A percentile compares a stretch with the other conserved stretches of the same genome.
Conservation (phyloP, 2,797 vertebrate species). For the Cheirogaleus major region DNA sequence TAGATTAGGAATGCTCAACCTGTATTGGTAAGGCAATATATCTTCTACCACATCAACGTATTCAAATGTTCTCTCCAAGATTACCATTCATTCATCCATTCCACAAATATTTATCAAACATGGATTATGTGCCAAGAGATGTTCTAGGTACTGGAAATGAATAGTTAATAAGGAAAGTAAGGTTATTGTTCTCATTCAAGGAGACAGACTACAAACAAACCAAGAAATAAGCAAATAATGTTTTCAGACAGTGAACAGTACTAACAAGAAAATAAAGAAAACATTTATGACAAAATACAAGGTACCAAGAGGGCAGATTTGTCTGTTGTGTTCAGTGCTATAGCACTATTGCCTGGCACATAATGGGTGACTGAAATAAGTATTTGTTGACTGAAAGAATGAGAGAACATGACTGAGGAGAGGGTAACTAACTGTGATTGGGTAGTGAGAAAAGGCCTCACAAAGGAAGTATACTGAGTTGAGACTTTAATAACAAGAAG, state of each 20-base stretch:
- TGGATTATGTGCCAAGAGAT: neutral
- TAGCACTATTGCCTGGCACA: neutral
- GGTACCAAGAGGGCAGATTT: neutral
- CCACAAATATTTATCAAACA: neutral
- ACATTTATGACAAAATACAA: neutral
- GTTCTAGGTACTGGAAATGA: neutral
- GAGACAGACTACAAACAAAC: neutral
- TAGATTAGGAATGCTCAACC: neutral
- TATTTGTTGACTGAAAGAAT: neutral
- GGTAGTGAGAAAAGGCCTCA: neutral
- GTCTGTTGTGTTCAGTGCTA: neutral
- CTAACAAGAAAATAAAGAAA: conserved; percentile 7
- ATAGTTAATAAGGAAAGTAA: neutral
- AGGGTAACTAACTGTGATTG: neutral
- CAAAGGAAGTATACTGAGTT: neutral
- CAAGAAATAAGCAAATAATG: neutral
- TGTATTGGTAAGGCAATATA: neutral
- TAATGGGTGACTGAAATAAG: neutral
- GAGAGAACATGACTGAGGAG: neutral
- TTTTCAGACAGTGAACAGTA: neutral
- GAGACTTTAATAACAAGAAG: neutral
- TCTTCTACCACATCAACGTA: neutral
- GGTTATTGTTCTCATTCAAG: neutral
- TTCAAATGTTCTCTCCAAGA: conserved; percentile 18
- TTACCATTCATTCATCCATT: neutral